Evolutionary conservation across 2,888 invertebrate genomes (phyloP).

Genomic region (Orthosia cruda): DNA sequence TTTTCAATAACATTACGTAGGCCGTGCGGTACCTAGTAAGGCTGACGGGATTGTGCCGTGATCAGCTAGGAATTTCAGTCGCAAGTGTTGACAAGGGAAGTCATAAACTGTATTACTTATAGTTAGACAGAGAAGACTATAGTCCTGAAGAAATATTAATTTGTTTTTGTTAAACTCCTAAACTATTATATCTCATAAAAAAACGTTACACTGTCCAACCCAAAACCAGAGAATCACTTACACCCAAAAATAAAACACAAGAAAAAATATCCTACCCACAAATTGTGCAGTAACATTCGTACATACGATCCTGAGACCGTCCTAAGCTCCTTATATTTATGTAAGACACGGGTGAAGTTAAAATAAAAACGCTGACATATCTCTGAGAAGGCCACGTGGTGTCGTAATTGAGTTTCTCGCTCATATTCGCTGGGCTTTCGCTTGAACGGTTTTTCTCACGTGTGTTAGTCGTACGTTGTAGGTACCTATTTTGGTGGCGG

Average conservation of each 20-base stretch:
- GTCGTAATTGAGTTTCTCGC: constrained; percentile 65
- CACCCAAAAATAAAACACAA: constrained; percentile 17
- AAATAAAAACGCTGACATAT: constrained; percentile 69
- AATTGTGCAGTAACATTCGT: constrained; percentile 48
- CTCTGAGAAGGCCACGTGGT: constrained; percentile 49
- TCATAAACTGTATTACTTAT: too few species aligned
- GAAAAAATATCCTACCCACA: constrained; percentile 37
- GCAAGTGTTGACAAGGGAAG: too few species aligned
- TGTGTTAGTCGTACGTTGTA: constrained; percentile 17
- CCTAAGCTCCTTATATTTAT: constrained; percentile 63
- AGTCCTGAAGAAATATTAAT: too few species aligned
- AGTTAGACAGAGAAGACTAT: too few species aligned
- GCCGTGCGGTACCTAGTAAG: too few species aligned
- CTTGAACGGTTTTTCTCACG: constrained; percentile 52
- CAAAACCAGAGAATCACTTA: constrained; percentile 17
- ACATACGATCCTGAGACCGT: constrained; percentile 26
- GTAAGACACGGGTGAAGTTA: constrained; percentile 57
- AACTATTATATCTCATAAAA: too few species aligned
- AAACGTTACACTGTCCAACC: not conserved
- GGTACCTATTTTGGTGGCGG: constrained; percentile 12
- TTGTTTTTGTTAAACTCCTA: too few species aligned
- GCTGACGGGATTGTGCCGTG: too few species aligned
- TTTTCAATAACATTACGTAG: too few species aligned
- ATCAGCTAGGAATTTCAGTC: too few species aligned
- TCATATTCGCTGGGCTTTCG: constrained; percentile 48